A percentile compares a stretch with the other conserved stretches of the same genome.
Evolutionary conservation across 2,113 vertebrate species (phyloP).

Genomic region (Pelodiscus sinensis): DNA sequence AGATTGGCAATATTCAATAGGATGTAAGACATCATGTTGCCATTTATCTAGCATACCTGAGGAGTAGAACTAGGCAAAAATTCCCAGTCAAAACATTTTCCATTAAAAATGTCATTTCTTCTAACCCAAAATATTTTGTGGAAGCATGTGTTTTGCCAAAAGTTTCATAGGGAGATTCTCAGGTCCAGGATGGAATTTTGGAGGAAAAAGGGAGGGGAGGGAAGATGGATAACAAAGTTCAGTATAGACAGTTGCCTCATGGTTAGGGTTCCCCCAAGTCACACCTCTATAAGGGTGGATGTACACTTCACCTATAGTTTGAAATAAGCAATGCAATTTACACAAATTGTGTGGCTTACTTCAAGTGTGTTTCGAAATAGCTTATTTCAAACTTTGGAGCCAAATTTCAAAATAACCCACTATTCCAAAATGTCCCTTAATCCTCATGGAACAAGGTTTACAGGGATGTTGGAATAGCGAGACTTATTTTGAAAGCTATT

Average conservation of each 20-base stretch:
- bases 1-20: neutral
- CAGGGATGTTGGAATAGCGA: too few species aligned
- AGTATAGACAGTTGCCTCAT: neutral
- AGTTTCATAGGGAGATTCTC: neutral
- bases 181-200: neutral
- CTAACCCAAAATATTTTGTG: neutral
- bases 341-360: too few species aligned
- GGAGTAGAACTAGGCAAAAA: neutral
- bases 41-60: neutral
- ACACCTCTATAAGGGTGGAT: too few species aligned
- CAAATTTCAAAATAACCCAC: too few species aligned
- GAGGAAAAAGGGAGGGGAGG: neutral
- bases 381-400: too few species aligned
- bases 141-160: neutral
- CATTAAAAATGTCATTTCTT: neutral
- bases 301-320: too few species aligned
- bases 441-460: too few species aligned
- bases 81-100: neutral
- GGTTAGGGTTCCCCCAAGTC: neutral
- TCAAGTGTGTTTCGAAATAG: too few species aligned
- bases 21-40: neutral
- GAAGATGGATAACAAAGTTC: neutral
- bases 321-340: too few species aligned
- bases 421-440: too few species aligned
- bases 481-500: too few species aligned